Conservation (phyloP, 2,797 vertebrate species). For the Meriones psammophilus region DNA sequence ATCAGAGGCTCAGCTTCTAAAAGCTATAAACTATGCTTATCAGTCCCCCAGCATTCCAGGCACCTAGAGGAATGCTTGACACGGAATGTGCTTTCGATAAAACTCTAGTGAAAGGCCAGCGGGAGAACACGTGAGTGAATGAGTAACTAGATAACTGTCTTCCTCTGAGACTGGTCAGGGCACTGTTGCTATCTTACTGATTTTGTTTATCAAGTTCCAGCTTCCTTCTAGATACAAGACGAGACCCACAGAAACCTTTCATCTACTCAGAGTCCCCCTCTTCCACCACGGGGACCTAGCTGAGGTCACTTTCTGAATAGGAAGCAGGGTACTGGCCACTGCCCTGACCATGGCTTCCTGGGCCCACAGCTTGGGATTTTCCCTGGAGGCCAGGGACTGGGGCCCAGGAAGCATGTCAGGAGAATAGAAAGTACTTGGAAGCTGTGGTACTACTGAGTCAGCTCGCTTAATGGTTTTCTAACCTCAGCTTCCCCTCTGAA, state of each 20-base stretch:
- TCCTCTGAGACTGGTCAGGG: background rate
- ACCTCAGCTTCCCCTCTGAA: background rate
- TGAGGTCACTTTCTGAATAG: background rate
- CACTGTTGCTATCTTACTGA: background rate
- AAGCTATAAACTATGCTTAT: background rate
- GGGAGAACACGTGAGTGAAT: background rate
- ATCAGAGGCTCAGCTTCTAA: background rate
- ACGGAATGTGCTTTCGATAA: background rate
- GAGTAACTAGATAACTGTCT: background rate
- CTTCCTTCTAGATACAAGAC: background rate
- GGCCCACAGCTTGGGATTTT: slow-evolving; percentile 7
- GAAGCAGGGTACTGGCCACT: slow-evolving; percentile 4
- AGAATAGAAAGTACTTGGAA: background rate
- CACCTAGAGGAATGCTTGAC: background rate
- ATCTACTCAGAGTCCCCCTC: background rate
- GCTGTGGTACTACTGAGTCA: background rate
- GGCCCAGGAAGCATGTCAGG: background rate
- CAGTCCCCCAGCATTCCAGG: background rate
- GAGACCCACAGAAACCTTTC: background rate
- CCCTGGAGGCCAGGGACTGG: background rate
- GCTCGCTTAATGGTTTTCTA: background rate
- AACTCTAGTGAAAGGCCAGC: background rate
- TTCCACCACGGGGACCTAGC: background rate
- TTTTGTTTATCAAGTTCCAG: background rate
- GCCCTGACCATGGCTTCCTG: background rate